These are phyloP conservation scores for Microhierax caerulescens DNA, from an alignment of 2,797 vertebrate genomes.

Conservation along the genomic window DNA sequence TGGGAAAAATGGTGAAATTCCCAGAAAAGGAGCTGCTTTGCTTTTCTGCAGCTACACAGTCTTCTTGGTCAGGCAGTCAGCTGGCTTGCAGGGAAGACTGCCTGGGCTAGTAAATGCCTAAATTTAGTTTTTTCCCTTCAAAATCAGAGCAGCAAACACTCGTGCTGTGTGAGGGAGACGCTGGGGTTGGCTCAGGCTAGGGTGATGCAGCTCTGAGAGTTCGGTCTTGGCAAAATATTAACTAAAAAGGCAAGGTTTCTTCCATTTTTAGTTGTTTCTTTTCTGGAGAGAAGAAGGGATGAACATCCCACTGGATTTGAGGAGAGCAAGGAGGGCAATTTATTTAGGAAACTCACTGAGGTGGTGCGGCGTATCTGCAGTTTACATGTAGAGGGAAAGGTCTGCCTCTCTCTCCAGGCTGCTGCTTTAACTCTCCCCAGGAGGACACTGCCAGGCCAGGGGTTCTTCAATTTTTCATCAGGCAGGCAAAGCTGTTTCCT, in stretches of 20 bases:
- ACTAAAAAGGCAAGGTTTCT: background rate
- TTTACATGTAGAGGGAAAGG: background rate
- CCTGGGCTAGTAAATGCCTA: background rate
- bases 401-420: background rate
- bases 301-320: background rate
- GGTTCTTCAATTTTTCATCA: slow-evolving; percentile 47
- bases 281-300: background rate
- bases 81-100: background rate
- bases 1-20: background rate
- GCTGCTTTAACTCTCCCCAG: background rate
- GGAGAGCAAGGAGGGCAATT: background rate
- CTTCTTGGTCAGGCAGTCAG: background rate
- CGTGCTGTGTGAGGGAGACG: rapidly evolving
- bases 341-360: background rate
- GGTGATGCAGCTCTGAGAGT: background rate
- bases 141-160: background rate
- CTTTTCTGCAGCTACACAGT: background rate
- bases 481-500: background rate
- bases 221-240: background rate
- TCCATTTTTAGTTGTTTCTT: background rate
- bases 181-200: background rate
- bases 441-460: background rate
- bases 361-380: background rate
- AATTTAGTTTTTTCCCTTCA: background rate
- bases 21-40: background rate